phyloP scores from a whole-genome alignment of 2,797 vertebrate genomes.

The Rhinogobio ventralis region DNA sequence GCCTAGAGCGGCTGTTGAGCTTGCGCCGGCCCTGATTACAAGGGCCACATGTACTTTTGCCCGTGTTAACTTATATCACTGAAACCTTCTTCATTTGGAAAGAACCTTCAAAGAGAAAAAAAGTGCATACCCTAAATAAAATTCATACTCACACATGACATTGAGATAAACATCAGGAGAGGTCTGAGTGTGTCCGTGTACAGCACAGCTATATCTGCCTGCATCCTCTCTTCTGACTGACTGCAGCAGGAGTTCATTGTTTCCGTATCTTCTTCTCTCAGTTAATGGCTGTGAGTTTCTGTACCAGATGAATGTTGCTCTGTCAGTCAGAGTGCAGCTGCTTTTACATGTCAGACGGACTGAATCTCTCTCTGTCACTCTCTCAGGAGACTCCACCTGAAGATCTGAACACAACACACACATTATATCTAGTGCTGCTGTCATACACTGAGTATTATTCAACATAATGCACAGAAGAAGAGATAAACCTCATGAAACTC shows the following conservation, averaged over 20 bases:
- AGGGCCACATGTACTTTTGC: too few species aligned
- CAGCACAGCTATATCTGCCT: background rate
- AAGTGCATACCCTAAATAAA: too few species aligned
- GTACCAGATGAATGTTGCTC: slow-evolving; percentile 52
- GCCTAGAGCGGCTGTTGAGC: too few species aligned
- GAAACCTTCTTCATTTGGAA: too few species aligned
- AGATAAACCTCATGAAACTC: background rate
- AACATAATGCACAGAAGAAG: background rate
- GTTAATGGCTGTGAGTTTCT: slow-evolving; percentile 2
- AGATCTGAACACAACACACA: slow-evolving; percentile 42
- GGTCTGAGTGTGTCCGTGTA: too few species aligned
- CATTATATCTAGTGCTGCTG: slow-evolving; percentile 3
- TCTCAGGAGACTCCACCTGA: slow-evolving; percentile 38
- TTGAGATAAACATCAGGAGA: background rate
- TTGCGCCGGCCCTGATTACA: too few species aligned
- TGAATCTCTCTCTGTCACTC: slow-evolving; percentile 34
- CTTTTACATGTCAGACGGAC: slow-evolving; percentile 55
- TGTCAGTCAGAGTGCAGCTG: slow-evolving; percentile 49
- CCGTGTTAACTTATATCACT: too few species aligned
- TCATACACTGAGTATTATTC: background rate
- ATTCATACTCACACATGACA: background rate
- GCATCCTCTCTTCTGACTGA: too few species aligned
- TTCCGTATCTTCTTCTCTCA: background rate
- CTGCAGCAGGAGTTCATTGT: too few species aligned
- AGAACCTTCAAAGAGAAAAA: too few species aligned